Evolutionary conservation across 1,140 invertebrate genomes (phyloP).

Genomic region (Aphaenogaster ashmeadi): DNA sequence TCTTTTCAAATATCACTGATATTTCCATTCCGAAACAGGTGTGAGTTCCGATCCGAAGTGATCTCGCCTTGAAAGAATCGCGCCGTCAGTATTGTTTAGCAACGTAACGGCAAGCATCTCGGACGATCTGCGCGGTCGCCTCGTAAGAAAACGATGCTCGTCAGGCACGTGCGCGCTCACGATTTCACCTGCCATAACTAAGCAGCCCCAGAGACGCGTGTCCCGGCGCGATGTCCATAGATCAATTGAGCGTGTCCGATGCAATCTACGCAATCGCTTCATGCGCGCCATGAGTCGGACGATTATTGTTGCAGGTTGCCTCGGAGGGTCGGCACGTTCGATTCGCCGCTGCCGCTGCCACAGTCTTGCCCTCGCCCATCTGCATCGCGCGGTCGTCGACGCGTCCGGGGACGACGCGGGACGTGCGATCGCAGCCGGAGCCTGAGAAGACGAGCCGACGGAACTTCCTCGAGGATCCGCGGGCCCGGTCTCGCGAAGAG

Average conservation of each 20-base stretch:
- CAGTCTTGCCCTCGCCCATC: constrained; percentile 11
- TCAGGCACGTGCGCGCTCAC: constrained; percentile 11
- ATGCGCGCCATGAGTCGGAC: constrained; percentile 42
- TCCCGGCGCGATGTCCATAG: constrained; percentile 36
- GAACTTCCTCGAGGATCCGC: constrained; percentile 24
- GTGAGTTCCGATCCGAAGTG: neutral
- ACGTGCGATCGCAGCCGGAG: constrained; percentile 31
- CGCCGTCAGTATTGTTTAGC: neutral
- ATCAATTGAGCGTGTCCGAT: constrained; percentile 54
- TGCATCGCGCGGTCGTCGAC: constrained; percentile 23
- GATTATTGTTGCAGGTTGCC: constrained; percentile 62
- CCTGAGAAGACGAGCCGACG: constrained; percentile 16
- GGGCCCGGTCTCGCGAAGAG: constrained; percentile 9
- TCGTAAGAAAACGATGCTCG: constrained; percentile 20
- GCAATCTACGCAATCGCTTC: constrained; percentile 35
- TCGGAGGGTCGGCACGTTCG: constrained; percentile 52
- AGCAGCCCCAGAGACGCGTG: constrained; percentile 18
- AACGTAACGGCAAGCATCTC: constrained; percentile 17
- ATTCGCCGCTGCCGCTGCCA: constrained; percentile 23
- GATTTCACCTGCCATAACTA: constrained; percentile 31
- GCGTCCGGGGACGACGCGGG: neutral
- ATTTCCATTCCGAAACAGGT: neutral
- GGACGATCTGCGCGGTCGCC: neutral
- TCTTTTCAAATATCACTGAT: neutral
- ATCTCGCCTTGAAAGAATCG: neutral